phyloP scores from a whole-genome alignment of 2,888 invertebrate genomes.

The Dugesia japonica region DNA sequence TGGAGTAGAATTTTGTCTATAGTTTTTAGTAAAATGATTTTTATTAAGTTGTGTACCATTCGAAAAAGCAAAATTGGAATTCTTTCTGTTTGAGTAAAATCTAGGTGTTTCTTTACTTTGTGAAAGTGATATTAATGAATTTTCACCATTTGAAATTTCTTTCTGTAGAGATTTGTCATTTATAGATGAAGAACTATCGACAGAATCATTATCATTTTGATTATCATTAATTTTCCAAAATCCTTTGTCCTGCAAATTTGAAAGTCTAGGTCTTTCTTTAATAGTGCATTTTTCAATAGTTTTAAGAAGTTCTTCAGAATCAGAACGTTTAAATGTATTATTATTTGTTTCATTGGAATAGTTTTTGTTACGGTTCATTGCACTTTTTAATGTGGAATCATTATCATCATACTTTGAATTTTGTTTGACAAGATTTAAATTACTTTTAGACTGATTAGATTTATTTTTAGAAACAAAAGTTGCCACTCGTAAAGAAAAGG shows the following conservation, averaged over 20 bases:
- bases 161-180: background rate
- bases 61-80: background rate
- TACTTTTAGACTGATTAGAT: constrained; percentile 7
- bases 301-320: background rate
- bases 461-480: background rate
- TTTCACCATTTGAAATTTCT: background rate
- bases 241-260: constrained; percentile 28
- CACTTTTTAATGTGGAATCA: background rate
- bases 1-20: background rate
- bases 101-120: background rate
- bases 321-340: constrained; percentile 3
- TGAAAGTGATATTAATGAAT: background rate
- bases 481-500: background rate
- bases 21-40: background rate
- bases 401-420: background rate
- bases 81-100: background rate
- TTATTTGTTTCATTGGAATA: background rate
- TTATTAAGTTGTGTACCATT: background rate
- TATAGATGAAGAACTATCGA: background rate
- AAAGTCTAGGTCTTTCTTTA: constrained; percentile 12
- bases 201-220: background rate
- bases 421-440: constrained; percentile 8
- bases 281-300: background rate
- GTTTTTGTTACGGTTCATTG: background rate
- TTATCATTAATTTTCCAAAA: constrained; percentile 24